Evolutionary conservation across 2,113 vertebrate species (phyloP).

Genomic region (Pachypanchax playfairii): DNA sequence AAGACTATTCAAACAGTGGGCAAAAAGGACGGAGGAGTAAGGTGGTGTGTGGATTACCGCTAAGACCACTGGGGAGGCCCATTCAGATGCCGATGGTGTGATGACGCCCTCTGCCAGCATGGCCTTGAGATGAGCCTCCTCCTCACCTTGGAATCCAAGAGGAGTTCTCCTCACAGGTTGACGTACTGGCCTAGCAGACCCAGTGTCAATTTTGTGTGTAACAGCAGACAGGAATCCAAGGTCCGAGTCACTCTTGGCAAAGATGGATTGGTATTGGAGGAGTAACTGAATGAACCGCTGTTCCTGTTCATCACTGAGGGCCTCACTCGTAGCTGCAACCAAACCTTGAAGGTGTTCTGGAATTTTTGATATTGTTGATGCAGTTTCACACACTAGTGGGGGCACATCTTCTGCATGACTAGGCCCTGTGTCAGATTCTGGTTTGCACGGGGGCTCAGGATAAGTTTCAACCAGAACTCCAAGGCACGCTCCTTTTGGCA

Average conservation of each 20-base stretch:
- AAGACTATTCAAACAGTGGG: background rate
- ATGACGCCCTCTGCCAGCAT: background rate
- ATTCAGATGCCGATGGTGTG: background rate
- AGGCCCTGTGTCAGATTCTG: background rate
- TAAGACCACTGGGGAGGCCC: background rate
- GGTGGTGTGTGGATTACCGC: background rate
- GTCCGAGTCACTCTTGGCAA: constrained; percentile 2
- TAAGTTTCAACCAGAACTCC: background rate
- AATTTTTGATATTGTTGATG: background rate
- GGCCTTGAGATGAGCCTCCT: background rate
- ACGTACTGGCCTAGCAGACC: background rate
- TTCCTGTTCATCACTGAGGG: background rate
- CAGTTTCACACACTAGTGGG: background rate
- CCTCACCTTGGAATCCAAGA: constrained; percentile 3
- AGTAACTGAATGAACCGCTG: constrained; percentile 1
- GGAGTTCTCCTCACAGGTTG: background rate
- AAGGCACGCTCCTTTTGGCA: background rate
- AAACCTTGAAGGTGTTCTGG: background rate
- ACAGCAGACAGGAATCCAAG: background rate
- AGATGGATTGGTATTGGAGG: background rate
- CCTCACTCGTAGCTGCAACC: constrained; percentile 1
- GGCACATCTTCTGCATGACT: background rate
- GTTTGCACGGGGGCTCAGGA: background rate
- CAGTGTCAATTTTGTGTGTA: background rate
- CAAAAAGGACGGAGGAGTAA: background rate